Conservation (phyloP, 2,797 vertebrate genomes). For the Diplodus sargus region DNA sequence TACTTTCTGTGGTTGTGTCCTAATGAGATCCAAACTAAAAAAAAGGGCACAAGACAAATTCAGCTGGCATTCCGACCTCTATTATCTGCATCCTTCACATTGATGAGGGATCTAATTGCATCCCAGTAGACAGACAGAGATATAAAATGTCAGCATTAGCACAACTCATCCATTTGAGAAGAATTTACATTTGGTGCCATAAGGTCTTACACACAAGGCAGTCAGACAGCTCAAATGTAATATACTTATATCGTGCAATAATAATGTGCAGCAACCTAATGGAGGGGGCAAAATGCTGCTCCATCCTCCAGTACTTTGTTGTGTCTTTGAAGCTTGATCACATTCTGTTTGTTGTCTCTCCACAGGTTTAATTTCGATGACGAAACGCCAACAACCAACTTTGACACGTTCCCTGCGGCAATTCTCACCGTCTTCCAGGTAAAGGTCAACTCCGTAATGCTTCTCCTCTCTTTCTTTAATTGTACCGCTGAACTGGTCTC, state of each 20-base stretch:
- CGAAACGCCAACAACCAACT: constrained; percentile 96
- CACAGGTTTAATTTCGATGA: constrained; percentile 96
- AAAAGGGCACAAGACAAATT: constrained; percentile 25
- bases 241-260: constrained; percentile 7
- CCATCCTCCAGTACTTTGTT: neutral
- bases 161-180: constrained; percentile 38
- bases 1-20: neutral
- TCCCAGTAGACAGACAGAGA: constrained; percentile 56
- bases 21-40: constrained; percentile 39
- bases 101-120: constrained; percentile 60
- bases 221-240: constrained; percentile 23
- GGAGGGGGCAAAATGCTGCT: constrained; percentile 1
- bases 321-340: constrained; percentile 18
- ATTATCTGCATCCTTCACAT: constrained; percentile 34
- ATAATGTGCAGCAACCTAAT: constrained; percentile 18
- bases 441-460: constrained; percentile 54
- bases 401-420: constrained; percentile 96
- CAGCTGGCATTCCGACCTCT: constrained; percentile 16
- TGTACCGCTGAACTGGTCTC: constrained; percentile 1
- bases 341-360: constrained; percentile 42
- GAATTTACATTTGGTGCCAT: constrained; percentile 30
- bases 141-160: constrained; percentile 59
- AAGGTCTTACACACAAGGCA: constrained; percentile 24
- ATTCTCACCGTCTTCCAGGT: constrained; percentile 98
- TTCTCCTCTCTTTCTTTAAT: neutral